Base-by-base conservation (phyloP, 2,113 vertebrate species). In the Gallinago media region DNA sequence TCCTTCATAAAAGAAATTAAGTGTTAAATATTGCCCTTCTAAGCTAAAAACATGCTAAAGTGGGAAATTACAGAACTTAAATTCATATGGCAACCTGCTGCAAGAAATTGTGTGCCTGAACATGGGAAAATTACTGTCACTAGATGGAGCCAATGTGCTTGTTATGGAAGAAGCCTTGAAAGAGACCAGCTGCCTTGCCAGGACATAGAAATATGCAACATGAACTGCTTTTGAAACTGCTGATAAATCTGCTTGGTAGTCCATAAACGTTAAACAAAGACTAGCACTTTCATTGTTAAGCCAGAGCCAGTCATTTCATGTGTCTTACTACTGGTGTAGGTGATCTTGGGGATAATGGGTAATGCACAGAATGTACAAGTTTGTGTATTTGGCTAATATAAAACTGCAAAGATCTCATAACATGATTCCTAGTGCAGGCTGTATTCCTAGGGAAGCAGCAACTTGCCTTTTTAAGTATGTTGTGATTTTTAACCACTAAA, bases 71-170 rank as follows among this genome's bases (percentile, higher is more conserved):
- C 16, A 32, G 34, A 27, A 46, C 23, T 52, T 13, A 25, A 36
- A 52, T 62, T 44, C 6, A 0, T 34, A 32, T 22, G 15, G 62
- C 25, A 47, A 22, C 29, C 23, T 44, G 44, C 54, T 79, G 34
- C 38, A 40, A 66, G 10, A 26, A 46, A 23, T 8, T 47, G 7
- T 21, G 34, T 54, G 29, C 5, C 23, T 55, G 63, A 50, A 14
- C 26, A 9, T 15, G 11, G 31, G 32, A 17, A 38, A 44, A 68
- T 6, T 9, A 4, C 8, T 74, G 63, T 80, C 96, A 79, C 62
- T 88, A 97, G 95, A 80, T 94, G 96, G 97, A 89, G 94, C 68
- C 49, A 56, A 26, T 17, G 44, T 20, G 12, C 71, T 78, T 47
- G 5, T 36, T 44, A 32, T 6, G 50, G 36, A 70, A 36, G 61